Conservation (phyloP, 2,113 vertebrate genomes). For the Alligator sinensis region DNA sequence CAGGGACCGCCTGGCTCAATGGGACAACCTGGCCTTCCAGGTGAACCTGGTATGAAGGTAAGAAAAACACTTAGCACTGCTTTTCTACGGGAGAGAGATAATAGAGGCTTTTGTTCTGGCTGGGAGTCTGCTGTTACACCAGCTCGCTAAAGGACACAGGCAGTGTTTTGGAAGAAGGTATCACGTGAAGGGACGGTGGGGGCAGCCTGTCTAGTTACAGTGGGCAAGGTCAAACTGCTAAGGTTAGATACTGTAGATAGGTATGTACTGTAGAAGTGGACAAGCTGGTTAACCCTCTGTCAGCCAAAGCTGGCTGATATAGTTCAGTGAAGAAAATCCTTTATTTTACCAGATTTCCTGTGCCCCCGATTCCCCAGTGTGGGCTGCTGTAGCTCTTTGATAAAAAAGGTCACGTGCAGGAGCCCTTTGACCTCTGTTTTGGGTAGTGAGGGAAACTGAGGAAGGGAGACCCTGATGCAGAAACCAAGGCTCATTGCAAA, state of each 20-base stretch:
- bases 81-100: neutral
- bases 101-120: neutral
- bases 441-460: neutral
- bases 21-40: constrained; percentile 88
- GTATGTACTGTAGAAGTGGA: neutral
- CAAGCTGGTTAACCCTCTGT: neutral
- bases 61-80: neutral
- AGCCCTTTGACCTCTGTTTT: neutral
- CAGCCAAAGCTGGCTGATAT: neutral
- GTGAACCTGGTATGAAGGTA: constrained; percentile 94
- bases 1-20: constrained; percentile 88
- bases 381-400: neutral
- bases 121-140: neutral
- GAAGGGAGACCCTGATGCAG: neutral
- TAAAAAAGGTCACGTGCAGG: neutral
- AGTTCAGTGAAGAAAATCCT: neutral
- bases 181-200: neutral
- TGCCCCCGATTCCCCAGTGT: rapidly evolving
- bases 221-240: neutral
- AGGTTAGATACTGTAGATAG: neutral
- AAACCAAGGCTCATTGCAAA: neutral
- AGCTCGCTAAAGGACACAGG: neutral
- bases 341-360: neutral
- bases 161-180: neutral
- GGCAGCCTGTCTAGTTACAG: neutral